Evolutionary conservation across 2,797 vertebrate genomes (phyloP).

Genomic region (Lacerta viridis): DNA sequence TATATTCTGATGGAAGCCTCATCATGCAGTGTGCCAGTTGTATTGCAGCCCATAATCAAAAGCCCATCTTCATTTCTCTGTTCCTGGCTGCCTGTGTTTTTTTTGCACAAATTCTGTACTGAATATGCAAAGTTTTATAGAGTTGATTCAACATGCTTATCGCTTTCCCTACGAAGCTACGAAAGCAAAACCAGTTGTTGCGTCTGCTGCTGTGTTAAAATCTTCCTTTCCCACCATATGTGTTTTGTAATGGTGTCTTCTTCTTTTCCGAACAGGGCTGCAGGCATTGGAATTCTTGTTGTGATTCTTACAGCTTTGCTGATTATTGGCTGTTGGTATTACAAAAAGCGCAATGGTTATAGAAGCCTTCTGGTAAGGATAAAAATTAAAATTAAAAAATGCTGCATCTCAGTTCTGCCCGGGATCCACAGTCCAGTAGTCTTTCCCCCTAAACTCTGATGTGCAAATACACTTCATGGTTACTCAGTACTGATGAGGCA

Average conservation of each 20-base stretch:
- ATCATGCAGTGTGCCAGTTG: not conserved
- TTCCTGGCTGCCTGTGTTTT: not conserved
- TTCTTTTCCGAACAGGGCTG: constrained; percentile 82
- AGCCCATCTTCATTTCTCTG: not conserved
- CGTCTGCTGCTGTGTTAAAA: no score
- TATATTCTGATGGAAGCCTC: not conserved
- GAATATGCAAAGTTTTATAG: constrained; percentile 5
- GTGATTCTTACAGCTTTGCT: constrained; percentile 88
- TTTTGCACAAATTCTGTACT: not conserved
- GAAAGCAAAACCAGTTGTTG: not conserved
- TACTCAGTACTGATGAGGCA: not conserved
- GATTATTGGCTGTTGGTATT: constrained; percentile 93
- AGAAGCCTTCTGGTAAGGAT: constrained; percentile 86
- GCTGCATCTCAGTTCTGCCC: not conserved
- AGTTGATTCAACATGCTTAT: not conserved
- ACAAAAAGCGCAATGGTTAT: constrained; percentile 90
- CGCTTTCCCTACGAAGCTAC: not conserved
- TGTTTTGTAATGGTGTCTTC: constrained; percentile 17
- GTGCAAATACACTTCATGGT: not conserved
- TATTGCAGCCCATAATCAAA: not conserved
- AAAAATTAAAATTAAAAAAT: not conserved
- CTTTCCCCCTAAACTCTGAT: not conserved
- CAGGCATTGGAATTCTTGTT: constrained; percentile 89
- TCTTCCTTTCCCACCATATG: not conserved
- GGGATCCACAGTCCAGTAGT: not conserved